phyloP scores from a whole-genome alignment of 2,113 vertebrate genomes.

The Eurypyga helias region DNA sequence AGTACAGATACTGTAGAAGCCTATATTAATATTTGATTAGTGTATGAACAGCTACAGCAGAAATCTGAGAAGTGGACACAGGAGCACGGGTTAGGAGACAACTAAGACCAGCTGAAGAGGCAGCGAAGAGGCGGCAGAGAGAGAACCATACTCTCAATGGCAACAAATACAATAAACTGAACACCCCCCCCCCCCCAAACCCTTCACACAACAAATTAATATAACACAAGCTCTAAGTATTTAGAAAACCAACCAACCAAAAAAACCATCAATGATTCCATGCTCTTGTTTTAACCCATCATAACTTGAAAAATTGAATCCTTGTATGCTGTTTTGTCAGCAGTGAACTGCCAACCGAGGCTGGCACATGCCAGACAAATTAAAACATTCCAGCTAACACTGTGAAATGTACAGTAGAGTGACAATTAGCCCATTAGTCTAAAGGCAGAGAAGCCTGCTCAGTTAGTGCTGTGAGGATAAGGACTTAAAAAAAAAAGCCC shows the following conservation, averaged over 20 bases:
- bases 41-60: neutral
- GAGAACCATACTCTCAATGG: neutral
- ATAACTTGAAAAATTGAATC: neutral
- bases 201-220: no score
- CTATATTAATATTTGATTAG: neutral
- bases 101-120: neutral
- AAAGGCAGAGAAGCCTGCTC: neutral
- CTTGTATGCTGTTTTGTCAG: neutral
- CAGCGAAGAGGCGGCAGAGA: neutral
- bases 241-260: neutral
- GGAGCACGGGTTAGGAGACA: neutral
- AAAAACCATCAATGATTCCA: neutral
- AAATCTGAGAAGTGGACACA: neutral
- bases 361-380: neutral
- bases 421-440: neutral
- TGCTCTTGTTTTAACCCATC: neutral
- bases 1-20: conserved; percentile 49
- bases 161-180: neutral
- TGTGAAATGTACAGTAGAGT: neutral
- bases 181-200: neutral
- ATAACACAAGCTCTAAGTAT: neutral
- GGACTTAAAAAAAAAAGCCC: neutral
- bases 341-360: neutral
- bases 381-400: neutral
- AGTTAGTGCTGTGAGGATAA: neutral